Percentiles rank a stretch among this genome's conserved stretches.
Conservation (phyloP, 2,888 invertebrate genomes). For the Hartigia nigra region DNA sequence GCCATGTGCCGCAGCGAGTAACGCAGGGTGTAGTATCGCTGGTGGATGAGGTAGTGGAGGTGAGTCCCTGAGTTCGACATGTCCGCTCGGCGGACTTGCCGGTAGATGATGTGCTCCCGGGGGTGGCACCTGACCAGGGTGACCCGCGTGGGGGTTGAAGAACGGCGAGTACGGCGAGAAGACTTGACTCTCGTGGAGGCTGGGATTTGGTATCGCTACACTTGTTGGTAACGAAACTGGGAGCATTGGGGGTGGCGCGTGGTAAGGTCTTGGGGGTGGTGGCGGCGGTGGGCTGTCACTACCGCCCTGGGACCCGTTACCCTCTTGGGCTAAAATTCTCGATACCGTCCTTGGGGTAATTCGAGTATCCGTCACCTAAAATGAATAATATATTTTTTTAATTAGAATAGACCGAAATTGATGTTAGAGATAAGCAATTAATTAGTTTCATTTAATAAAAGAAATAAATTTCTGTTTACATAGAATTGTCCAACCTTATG, state of each 20-base stretch:
- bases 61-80: conserved; percentile 79
- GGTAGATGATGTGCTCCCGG: conserved; percentile 63
- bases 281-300: conserved; percentile 62
- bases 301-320: conserved; percentile 77
- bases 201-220: conserved; percentile 96
- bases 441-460: background rate
- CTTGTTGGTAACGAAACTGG: conserved; percentile 92
- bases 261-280: conserved; percentile 78
- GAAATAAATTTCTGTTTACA: background rate
- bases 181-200: conserved; percentile 93
- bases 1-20: conserved; percentile 83
- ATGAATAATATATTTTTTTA: background rate
- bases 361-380: conserved; percentile 84
- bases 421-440: conserved; percentile 1
- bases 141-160: conserved; percentile 72
- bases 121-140: conserved; percentile 62
- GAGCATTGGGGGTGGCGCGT: conserved; percentile 84
- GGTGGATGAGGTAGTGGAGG: conserved; percentile 80
- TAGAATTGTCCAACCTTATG: conserved; percentile 76
- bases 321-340: conserved; percentile 85
- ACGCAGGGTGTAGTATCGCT: conserved; percentile 86
- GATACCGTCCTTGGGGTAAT: conserved; percentile 92
- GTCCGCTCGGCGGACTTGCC: conserved; percentile 74
- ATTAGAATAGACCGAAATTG: conserved; percentile 1
- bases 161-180: conserved; percentile 93